Evolutionary conservation across 2,888 invertebrate species (phyloP).

Genomic region (Camponotus fellah): DNA sequence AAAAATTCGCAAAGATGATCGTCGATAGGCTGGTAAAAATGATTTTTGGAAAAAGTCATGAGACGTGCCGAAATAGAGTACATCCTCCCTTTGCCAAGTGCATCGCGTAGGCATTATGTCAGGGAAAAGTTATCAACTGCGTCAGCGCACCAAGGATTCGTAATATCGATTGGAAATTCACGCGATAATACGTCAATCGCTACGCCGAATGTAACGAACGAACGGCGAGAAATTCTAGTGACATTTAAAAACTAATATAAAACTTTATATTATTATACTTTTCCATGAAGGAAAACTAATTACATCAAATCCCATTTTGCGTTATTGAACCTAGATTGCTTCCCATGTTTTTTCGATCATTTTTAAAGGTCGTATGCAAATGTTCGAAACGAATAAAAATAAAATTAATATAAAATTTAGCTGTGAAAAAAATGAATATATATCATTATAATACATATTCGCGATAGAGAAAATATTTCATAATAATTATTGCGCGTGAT

Average conservation of each 20-base stretch:
- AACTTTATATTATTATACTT: conserved; percentile 11
- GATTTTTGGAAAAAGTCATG: conserved; percentile 62
- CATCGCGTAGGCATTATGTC: conserved; percentile 79
- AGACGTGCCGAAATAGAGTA: conserved; percentile 37
- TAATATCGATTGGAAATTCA: conserved; percentile 77
- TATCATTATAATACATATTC: neutral
- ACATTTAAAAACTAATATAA: too few species aligned
- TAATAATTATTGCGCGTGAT: neutral
- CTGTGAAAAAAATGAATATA: neutral
- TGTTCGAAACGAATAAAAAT: neutral
- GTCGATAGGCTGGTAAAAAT: neutral
- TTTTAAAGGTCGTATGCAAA: neutral
- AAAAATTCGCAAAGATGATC: neutral
- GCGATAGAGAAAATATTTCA: neutral
- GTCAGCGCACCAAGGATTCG: conserved; percentile 74
- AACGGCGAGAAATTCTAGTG: conserved; percentile 18
- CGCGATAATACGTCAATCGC: conserved; percentile 70
- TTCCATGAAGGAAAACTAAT: neutral
- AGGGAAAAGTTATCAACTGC: conserved; percentile 83
- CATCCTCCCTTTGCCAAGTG: conserved; percentile 53
- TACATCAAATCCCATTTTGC: neutral
- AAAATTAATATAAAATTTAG: neutral
- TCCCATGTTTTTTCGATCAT: neutral
- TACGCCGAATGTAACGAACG: conserved; percentile 39
- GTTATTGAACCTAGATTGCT: neutral